Evolutionary conservation across 2,797 vertebrate species (phyloP), one percentile per base, ranked within the genome.

Genomic region (Miichthys miiuy): DNA sequence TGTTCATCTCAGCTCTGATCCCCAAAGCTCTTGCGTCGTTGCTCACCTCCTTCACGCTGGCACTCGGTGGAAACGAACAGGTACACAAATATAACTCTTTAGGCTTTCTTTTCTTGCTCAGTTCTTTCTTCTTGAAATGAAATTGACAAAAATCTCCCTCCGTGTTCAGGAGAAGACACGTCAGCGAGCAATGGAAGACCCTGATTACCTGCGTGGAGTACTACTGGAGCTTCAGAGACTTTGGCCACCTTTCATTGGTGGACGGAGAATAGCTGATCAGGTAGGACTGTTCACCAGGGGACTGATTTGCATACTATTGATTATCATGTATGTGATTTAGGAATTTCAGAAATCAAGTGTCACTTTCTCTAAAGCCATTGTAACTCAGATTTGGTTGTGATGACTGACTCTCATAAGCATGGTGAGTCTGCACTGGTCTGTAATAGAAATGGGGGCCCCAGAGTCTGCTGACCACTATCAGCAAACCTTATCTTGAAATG

Each of bases 1-100:
- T 94, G 54, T 94, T 95, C 88, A 94, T 95, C 89, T 94, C 93
- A 1, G 92, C 93, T 0, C 88, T 94, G 71, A 93, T 94, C 71
- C 93, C 93, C 50, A 95, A 95, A 90, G 94, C 93, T 27, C 78
- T 94, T 84, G 90, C 93, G 0, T 94, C 92, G 1, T 79, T 94
- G 62, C 90, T 95, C 83, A 95, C 93, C 79, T 94, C 93, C 60
- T 95, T 94, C 85, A 93, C 91, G 0, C 60, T 94, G 78, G 90
- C 85, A 0, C 91, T 95, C 30, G 70, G 85, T 52, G 92, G 91
- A 34, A 71, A 89, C 5, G 5, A 84, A 54, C 84, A 92, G 92
- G 93, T 93, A 74, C 1, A 50, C 6, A 20, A 21, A 71, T 54
- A 17, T 18, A 44, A 25, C n/a, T 61, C 16, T 21, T 12, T 3